Percentiles rank a stretch among this genome's conserved stretches.
Conservation (phyloP, 2,888 invertebrate genomes). For the Dorcus hopei region DNA sequence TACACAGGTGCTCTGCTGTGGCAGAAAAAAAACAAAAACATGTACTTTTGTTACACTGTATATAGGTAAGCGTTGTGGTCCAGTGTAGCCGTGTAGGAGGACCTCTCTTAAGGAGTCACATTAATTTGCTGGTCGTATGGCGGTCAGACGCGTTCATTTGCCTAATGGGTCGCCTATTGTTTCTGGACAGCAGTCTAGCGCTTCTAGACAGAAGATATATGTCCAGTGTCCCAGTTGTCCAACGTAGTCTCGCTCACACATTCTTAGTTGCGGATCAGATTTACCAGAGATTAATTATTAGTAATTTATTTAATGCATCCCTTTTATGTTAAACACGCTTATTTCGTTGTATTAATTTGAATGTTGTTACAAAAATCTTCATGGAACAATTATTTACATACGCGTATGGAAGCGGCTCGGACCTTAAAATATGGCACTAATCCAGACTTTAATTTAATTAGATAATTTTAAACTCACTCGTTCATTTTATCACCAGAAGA, state of each 20-base stretch:
- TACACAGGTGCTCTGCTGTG: conserved; percentile 31
- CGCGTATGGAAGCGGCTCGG: no score
- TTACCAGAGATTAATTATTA: conserved; percentile 16
- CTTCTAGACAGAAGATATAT: conserved; percentile 45
- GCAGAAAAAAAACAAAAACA: conserved; percentile 16
- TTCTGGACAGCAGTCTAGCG: conserved; percentile 46
- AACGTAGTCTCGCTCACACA: conserved; percentile 26
- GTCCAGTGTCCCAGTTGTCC: conserved; percentile 37
- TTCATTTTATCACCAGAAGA: no score
- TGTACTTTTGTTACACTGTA: conserved; percentile 39
- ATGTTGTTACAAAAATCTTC: not conserved
- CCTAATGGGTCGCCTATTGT: conserved; percentile 50
- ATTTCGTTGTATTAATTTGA: conserved; percentile 8
- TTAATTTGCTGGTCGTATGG: conserved; percentile 27
- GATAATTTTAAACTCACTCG: no score
- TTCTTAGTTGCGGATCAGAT: conserved; percentile 20
- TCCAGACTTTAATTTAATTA: no score
- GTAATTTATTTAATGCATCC: conserved; percentile 16
- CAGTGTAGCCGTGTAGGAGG: conserved; percentile 19
- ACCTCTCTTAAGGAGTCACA: conserved; percentile 11
- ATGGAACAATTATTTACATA: not conserved
- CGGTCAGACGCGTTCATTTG: conserved; percentile 45
- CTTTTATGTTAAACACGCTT: conserved; percentile 13
- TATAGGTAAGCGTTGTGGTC: conserved; percentile 35
- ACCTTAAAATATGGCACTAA: no score